These are phyloP conservation scores for Hippocampus comes DNA, from an alignment of 2,113 vertebrate genomes.

Conservation along the genomic window DNA sequence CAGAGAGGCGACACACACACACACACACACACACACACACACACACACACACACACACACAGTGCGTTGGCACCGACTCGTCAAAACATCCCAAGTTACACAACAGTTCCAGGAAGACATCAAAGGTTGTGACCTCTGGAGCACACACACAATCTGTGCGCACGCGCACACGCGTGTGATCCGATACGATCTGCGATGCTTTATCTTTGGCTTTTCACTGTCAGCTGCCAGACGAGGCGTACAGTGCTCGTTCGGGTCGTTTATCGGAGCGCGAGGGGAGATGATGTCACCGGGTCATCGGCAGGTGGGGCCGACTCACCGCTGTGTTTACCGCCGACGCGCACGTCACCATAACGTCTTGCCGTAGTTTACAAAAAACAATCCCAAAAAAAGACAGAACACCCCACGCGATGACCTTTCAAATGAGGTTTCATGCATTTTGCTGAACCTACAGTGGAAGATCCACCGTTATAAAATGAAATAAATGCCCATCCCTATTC, in stretches of 20 bases:
- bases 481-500: neutral
- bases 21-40: neutral
- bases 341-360: neutral
- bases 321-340: neutral
- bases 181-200: constrained; percentile 39
- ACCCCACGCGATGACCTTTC: neutral
- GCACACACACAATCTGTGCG: constrained; percentile 8
- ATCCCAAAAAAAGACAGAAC: neutral
- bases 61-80: neutral
- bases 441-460: neutral
- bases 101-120: constrained; percentile 44
- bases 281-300: neutral
- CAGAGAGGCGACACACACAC: neutral
- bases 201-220: constrained; percentile 35
- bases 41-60: neutral
- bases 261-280: neutral
- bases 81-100: constrained; percentile 44
- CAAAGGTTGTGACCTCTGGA: constrained; percentile 44
- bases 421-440: neutral
- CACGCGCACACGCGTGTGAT: constrained; percentile 12
- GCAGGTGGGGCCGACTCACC: neutral
- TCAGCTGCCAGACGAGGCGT: constrained; percentile 41
- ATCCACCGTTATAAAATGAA: neutral
- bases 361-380: neutral
- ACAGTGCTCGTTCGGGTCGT: neutral